phyloP scores from a whole-genome alignment of 1,140 invertebrate species.

The Pachyrhynchus sulphureomaculatus region DNA sequence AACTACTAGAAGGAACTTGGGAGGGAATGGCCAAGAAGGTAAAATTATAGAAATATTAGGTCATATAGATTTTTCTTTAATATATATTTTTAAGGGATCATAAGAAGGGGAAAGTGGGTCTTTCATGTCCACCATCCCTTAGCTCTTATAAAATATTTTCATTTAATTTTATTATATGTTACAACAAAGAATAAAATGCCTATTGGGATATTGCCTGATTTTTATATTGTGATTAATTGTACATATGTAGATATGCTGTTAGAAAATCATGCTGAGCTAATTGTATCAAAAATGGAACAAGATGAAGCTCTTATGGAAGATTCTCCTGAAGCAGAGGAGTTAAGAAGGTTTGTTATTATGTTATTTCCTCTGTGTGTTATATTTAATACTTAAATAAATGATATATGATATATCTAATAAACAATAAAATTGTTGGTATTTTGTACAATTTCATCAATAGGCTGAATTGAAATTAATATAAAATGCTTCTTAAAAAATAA shows the following conservation, averaged over 20 bases:
- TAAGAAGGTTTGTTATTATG: constrained; percentile 55
- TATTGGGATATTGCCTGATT: too few species aligned
- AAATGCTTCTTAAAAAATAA: too few species aligned
- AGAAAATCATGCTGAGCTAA: constrained; percentile 55
- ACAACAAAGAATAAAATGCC: too few species aligned
- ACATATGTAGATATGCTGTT: constrained; percentile 7
- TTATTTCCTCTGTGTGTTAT: not conserved
- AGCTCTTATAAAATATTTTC: too few species aligned
- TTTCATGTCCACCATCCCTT: too few species aligned
- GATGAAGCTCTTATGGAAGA: constrained; percentile 62
- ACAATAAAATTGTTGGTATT: too few species aligned
- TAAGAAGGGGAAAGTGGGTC: not conserved
- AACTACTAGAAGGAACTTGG: constrained; percentile 12
- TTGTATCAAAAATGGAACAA: constrained; percentile 62
- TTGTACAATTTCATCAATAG: too few species aligned
- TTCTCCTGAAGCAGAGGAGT: constrained; percentile 57
- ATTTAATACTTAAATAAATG: not conserved
- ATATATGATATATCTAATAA: too few species aligned
- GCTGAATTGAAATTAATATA: too few species aligned
- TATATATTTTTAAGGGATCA: not conserved
- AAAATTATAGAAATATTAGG: not conserved
- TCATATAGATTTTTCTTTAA: not conserved
- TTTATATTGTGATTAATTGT: too few species aligned
- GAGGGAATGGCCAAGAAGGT: not conserved
- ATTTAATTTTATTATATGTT: too few species aligned